Evolutionary conservation across 2,888 invertebrate species (phyloP).

Genomic region (Aphidius colemani): DNA sequence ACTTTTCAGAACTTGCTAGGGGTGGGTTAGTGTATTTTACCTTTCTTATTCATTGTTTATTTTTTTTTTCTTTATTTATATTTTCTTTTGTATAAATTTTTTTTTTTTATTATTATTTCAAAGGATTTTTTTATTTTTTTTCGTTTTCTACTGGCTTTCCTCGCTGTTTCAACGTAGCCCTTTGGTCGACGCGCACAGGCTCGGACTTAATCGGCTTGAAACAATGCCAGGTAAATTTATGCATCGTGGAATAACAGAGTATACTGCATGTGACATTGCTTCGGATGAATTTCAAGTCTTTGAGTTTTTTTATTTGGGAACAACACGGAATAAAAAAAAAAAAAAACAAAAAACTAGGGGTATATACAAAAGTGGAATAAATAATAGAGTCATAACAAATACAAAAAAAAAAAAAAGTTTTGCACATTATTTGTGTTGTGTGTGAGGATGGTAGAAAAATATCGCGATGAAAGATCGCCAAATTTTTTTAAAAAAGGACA

Average conservation of each 20-base stretch:
- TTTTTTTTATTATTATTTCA: constrained; percentile 17
- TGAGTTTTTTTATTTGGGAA: neutral
- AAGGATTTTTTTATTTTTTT: constrained; percentile 19
- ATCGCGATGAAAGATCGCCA: constrained; percentile 23
- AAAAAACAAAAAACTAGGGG: neutral
- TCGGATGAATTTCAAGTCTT: constrained; percentile 14
- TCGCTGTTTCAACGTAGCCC: constrained; percentile 28
- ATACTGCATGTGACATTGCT: constrained; percentile 11
- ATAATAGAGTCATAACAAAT: neutral
- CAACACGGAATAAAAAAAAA: no score
- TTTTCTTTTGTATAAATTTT: constrained; percentile 29
- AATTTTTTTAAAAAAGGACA: constrained; percentile 25
- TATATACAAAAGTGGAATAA: neutral
- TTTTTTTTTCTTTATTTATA: no score
- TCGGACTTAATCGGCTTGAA: constrained; percentile 37
- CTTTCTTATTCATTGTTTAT: no score
- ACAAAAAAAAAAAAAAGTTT: neutral
- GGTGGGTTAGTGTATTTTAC: no score
- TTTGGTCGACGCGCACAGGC: constrained; percentile 29
- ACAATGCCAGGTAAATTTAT: constrained; percentile 37
- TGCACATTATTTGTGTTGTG: constrained; percentile 24
- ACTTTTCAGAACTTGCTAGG: constrained; percentile 20
- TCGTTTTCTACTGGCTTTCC: constrained; percentile 27
- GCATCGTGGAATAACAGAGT: constrained; percentile 31
- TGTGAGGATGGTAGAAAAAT: no score